Evolutionary conservation across 2,888 invertebrate species (phyloP).

Genomic region (Metalampra italica): DNA sequence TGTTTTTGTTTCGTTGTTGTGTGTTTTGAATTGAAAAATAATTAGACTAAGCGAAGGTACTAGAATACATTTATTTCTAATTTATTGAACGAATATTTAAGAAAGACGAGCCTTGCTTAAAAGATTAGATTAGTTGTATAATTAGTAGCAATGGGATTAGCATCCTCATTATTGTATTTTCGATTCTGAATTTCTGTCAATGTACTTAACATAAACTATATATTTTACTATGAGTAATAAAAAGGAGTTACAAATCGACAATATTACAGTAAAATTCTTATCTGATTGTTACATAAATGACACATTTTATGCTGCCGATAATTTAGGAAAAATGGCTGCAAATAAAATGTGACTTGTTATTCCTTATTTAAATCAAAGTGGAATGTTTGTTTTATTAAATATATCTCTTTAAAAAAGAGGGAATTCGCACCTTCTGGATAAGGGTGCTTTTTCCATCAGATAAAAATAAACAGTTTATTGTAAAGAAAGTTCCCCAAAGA

Average conservation of each 20-base stretch:
- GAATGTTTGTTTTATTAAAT: too few species aligned
- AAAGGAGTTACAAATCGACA: too few species aligned
- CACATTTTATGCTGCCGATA: too few species aligned
- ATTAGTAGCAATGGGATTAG: conserved; percentile 55
- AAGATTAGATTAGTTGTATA: conserved; percentile 68
- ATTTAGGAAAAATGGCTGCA: too few species aligned
- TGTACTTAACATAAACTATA: background rate
- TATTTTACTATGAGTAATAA: background rate
- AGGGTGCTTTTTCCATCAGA: too few species aligned
- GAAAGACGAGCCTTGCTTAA: conserved; percentile 78
- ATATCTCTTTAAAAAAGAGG: too few species aligned
- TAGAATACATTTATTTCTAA: conserved; percentile 53
- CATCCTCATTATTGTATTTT: conserved; percentile 38
- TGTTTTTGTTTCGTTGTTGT: conserved; percentile 76
- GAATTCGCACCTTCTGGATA: too few species aligned
- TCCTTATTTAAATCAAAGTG: too few species aligned
- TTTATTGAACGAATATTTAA: conserved; percentile 72
- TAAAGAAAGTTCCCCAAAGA: background rate
- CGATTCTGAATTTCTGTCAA: conserved; percentile 24
- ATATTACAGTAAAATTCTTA: too few species aligned
- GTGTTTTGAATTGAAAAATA: conserved; percentile 70
- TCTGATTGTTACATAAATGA: too few species aligned
- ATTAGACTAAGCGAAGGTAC: conserved; percentile 60
- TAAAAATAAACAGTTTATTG: background rate
- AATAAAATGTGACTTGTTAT: too few species aligned